Evolutionary conservation across 2,113 vertebrate genomes (phyloP).

Genomic region (Pachycephala philippinensis): DNA sequence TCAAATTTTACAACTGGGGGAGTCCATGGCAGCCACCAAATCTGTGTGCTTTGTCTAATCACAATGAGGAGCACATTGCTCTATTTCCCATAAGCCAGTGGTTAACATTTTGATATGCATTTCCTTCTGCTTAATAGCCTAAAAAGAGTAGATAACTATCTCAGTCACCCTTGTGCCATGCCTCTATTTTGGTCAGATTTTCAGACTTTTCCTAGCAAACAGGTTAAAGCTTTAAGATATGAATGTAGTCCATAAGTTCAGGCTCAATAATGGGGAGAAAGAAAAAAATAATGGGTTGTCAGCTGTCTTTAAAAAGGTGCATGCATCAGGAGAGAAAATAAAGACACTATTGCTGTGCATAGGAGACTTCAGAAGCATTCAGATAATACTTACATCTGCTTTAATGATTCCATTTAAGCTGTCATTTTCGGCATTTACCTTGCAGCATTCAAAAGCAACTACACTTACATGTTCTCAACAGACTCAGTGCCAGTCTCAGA

Average conservation of each 20-base stretch:
- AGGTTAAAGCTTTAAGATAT: constrained; percentile 50
- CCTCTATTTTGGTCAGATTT: constrained; percentile 26
- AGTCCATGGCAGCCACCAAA: neutral
- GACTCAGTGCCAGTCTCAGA: constrained; percentile 41
- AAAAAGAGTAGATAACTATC: neutral
- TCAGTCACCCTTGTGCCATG: neutral
- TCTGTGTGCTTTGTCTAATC: neutral
- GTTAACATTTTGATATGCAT: neutral
- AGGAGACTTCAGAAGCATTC: constrained; percentile 66
- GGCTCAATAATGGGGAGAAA: constrained; percentile 34
- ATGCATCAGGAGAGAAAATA: constrained; percentile 65
- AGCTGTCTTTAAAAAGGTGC: constrained; percentile 59
- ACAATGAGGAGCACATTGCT: neutral
- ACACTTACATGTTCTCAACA: constrained; percentile 65
- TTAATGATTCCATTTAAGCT: constrained; percentile 80
- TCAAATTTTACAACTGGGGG: neutral
- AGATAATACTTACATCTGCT: constrained; percentile 71
- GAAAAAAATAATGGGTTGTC: constrained; percentile 76
- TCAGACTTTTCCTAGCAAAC: constrained; percentile 38
- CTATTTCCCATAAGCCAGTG: neutral
- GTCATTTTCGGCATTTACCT: constrained; percentile 77
- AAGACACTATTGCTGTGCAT: constrained; percentile 63
- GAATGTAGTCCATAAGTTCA: constrained; percentile 45
- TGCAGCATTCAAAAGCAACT: constrained; percentile 72
- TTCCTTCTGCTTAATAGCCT: neutral